These are phyloP conservation scores for Bucorvus abyssinicus DNA, from an alignment of 2,797 vertebrate species.

Conservation along the genomic window DNA sequence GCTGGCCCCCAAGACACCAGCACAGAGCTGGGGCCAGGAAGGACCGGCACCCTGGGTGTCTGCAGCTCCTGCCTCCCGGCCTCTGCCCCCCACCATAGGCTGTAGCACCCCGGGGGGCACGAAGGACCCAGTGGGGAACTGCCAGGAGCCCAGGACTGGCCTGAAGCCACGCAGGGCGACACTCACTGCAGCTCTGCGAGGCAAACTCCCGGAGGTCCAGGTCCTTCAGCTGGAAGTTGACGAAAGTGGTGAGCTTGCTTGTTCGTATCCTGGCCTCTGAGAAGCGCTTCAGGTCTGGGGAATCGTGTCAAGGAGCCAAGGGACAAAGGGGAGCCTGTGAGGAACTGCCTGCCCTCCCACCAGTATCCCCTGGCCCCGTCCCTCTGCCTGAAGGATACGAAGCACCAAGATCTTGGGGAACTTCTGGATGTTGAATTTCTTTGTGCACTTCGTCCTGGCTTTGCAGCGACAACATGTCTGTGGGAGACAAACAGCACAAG, in stretches of 20 bases:
- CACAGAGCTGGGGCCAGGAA: accelerated
- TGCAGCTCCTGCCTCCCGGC: accelerated
- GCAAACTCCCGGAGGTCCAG: constrained; percentile 92
- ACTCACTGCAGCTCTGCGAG: constrained; percentile 87
- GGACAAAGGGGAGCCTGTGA: neutral
- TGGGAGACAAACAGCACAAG: neutral
- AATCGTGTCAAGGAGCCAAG: constrained; percentile 74
- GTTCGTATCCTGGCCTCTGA: constrained; percentile 88
- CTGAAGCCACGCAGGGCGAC: accelerated
- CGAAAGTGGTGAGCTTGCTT: constrained; percentile 92
- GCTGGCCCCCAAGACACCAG: neutral
- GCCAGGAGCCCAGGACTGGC: neutral
- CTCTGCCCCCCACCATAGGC: accelerated
- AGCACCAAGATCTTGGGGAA: constrained; percentile 96
- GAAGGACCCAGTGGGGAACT: neutral
- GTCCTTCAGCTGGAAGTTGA: constrained; percentile 93
- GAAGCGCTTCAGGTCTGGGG: constrained; percentile 94
- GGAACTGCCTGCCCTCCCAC: neutral
- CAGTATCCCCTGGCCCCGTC: neutral
- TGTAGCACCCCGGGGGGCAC: neutral
- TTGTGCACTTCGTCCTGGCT: constrained; percentile 90
- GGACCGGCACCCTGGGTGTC: accelerated
- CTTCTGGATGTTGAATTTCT: constrained; percentile 95
- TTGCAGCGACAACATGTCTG: constrained; percentile 93
- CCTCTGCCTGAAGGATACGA: constrained; percentile 84